Conservation (phyloP, 2,797 vertebrate genomes). For the Pseudomugil gertrudae region DNA sequence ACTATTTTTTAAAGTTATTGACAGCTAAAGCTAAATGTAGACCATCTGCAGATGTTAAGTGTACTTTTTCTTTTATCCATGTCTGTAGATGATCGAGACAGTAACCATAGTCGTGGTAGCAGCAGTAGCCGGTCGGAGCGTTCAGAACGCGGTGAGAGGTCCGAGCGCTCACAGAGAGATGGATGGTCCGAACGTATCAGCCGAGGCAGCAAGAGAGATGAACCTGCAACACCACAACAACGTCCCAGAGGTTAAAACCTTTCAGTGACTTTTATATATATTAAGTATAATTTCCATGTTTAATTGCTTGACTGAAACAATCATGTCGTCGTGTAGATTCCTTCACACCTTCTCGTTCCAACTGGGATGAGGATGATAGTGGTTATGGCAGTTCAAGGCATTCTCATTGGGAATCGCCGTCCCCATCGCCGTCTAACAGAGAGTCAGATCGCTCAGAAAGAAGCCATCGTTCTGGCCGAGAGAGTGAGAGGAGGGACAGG, state of each 20-base stretch:
- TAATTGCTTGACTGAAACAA: background rate
- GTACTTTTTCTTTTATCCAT: background rate
- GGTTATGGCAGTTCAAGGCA: conserved; percentile 83
- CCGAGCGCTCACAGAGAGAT: conserved; percentile 83
- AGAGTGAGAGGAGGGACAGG: conserved; percentile 88
- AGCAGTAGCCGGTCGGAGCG: conserved; percentile 82
- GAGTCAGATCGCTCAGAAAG: conserved; percentile 90
- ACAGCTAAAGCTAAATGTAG: background rate
- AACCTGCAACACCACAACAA: conserved; percentile 88
- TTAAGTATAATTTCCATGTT: background rate
- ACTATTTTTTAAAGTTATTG: background rate
- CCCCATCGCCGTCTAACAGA: conserved; percentile 85
- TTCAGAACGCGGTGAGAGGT: conserved; percentile 73
- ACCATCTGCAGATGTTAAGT: background rate
- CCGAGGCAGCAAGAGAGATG: conserved; percentile 83
- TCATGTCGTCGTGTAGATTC: conserved; percentile 79
- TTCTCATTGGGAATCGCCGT: conserved; percentile 97
- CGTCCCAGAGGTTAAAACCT: conserved; percentile 88
- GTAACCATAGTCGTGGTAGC: conserved; percentile 72
- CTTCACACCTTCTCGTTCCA: conserved; percentile 91
- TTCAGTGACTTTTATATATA: background rate
- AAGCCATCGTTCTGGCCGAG: conserved; percentile 79
- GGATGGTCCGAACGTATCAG: conserved; percentile 88
- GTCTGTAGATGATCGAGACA: conserved; percentile 84
- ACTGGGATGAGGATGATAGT: conserved; percentile 97